These are phyloP conservation scores for Perca fluviatilis DNA, from an alignment of 2,113 vertebrate species.

Conservation along the genomic window DNA sequence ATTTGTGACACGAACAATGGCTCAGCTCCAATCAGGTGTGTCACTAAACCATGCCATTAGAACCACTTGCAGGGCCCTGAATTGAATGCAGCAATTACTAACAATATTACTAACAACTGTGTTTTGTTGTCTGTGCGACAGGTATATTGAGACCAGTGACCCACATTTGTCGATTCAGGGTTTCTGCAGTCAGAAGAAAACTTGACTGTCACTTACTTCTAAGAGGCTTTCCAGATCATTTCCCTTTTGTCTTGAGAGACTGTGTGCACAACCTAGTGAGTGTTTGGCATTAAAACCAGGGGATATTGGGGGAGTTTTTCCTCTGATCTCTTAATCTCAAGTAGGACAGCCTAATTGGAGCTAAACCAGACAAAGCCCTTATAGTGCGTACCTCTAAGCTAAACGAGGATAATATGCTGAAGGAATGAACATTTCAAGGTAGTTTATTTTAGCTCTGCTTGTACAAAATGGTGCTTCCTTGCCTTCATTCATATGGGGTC, in stretches of 20 bases:
- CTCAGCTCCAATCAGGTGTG: background rate
- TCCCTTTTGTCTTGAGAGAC: slow-evolving; percentile 34
- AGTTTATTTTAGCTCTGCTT: slow-evolving; percentile 19
- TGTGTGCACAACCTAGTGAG: slow-evolving; percentile 18
- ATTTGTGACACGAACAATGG: background rate
- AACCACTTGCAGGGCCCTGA: background rate
- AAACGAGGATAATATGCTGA: slow-evolving; percentile 42
- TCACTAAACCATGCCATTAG: background rate
- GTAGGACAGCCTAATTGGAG: slow-evolving; percentile 46
- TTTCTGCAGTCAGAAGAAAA: background rate
- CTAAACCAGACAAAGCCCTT: slow-evolving; percentile 56
- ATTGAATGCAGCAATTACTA: background rate
- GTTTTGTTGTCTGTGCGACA: background rate
- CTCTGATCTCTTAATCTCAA: slow-evolving; percentile 62
- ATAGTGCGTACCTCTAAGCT: slow-evolving; percentile 16
- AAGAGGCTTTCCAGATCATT: slow-evolving; percentile 40
- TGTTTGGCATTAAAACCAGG: slow-evolving; percentile 40
- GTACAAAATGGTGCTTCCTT: background rate
- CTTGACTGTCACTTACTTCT: slow-evolving; percentile 1
- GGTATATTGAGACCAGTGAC: background rate
- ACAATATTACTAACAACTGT: background rate
- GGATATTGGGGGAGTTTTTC: slow-evolving; percentile 24
- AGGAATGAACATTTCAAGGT: slow-evolving; percentile 26
- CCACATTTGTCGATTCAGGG: background rate
- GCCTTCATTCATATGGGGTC: background rate